These are phyloP conservation scores for Cantharis rufa DNA, from an alignment of 2,888 invertebrate species.

Conservation along the genomic window DNA sequence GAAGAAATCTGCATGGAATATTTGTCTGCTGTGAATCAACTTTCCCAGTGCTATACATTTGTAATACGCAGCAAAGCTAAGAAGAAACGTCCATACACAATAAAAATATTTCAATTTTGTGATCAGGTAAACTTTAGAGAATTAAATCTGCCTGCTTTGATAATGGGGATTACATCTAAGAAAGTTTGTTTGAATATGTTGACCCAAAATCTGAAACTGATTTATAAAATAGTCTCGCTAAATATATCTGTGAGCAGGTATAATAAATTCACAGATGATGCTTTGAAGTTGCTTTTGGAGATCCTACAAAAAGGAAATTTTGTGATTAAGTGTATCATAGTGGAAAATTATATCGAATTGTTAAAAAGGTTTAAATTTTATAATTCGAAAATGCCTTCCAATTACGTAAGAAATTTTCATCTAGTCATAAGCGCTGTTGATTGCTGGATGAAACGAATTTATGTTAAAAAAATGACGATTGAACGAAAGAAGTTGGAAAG, in stretches of 20 bases:
- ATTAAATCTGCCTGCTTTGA: conserved; percentile 45
- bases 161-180: conserved; percentile 41
- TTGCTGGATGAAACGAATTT: background rate
- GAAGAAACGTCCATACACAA: background rate
- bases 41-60: conserved; percentile 57
- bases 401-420: background rate
- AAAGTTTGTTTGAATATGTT: conserved; percentile 40
- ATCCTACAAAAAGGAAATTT: conserved; percentile 23
- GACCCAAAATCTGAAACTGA: conserved; percentile 42
- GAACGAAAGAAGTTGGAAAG: conserved; percentile 5
- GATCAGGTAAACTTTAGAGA: conserved; percentile 16
- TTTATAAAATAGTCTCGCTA: conserved; percentile 39
- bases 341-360: conserved; percentile 24
- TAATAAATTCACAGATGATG: conserved; percentile 13
- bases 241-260: conserved; percentile 38
- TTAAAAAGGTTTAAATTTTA: background rate
- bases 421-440: background rate
- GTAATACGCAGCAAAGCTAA: background rate
- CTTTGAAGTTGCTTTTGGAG: conserved; percentile 15
- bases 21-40: conserved; percentile 52
- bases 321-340: conserved; percentile 20
- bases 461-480: background rate
- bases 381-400: background rate
- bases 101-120: background rate
- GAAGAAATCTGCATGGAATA: conserved; percentile 59